Conservation (phyloP, 2,797 vertebrate species). For the Pristis pectinata region DNA sequence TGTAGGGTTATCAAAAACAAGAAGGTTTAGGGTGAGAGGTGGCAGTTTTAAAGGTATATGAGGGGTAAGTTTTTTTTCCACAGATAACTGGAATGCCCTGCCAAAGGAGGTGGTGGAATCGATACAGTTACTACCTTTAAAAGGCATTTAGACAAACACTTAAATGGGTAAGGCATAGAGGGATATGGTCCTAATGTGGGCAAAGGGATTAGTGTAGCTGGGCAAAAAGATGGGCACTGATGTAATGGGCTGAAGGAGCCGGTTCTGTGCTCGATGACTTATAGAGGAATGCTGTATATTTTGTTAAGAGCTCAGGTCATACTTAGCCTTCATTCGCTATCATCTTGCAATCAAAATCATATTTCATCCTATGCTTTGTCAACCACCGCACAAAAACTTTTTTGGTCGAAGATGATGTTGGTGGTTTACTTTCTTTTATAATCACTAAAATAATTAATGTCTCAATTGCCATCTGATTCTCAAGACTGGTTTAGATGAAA, state of each 20-base stretch:
- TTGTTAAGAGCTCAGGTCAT: background rate
- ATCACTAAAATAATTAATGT: background rate
- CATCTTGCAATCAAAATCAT: background rate
- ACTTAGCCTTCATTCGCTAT: background rate
- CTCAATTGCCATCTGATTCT: background rate
- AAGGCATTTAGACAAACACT: too few species aligned
- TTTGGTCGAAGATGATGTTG: background rate
- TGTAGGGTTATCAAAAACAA: too few species aligned
- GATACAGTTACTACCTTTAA: too few species aligned
- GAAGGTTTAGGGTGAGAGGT: too few species aligned
- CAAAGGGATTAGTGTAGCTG: too few species aligned
- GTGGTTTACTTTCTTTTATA: background rate
- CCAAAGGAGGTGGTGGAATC: too few species aligned
- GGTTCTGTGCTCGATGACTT: background rate
- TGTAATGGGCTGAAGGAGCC: background rate
- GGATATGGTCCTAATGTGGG: too few species aligned
- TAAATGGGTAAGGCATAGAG: too few species aligned
- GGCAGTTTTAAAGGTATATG: too few species aligned
- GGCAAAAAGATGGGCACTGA: too few species aligned
- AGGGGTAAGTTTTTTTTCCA: too few species aligned
- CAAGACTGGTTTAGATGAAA: background rate
- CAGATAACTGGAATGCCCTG: too few species aligned
- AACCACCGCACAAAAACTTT: background rate
- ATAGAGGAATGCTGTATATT: background rate
- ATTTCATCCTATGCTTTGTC: background rate